Evolutionary conservation across 2,113 vertebrate genomes (phyloP), one percentile per base, ranked within the genome.

Genomic region (Crotalus viridis): DNA sequence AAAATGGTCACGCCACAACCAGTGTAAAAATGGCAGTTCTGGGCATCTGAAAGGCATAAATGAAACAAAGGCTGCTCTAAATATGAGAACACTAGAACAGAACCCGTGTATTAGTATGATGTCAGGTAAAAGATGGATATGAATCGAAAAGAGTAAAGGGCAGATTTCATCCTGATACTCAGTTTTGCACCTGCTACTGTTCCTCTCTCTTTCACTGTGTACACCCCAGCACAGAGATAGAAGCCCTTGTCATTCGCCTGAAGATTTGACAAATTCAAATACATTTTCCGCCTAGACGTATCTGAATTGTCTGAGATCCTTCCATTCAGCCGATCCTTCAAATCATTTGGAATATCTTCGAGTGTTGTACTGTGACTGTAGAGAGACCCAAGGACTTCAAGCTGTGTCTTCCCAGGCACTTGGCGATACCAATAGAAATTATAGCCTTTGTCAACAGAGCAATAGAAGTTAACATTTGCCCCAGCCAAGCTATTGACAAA

Each of bases 381-480:
- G 64, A 51, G 1, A 5, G 8, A 0, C 26, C 26, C 91, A 26
- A 91, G 56, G 10, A 22, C 17, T 24, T 91, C 28, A 12, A 87
- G 28, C 57, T 87, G 57, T 64, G 46, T 87, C 17, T 39, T 52
- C 10, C 85, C 85, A 22, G 91, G 91, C 9, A 87, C 10, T n/a
- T 91, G 91, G 21, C 3, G 57, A 91, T 91, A 91, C 85, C 56
- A 91, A 46, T 13, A 92, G 10, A 92, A 39, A 26, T 33, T 17
- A 21, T 51, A 87, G 43, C 0, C 7, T 0, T 0, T 19, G 2
- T 8, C n/a, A 81, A 81, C 69, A 81, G n/a, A 39, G n/a, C 69
- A 81, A 0, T 6, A 3, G 2, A 81, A 19, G 15, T 15, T 39
- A 81, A 81, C 15, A 69, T 3, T 6, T 19, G 56, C 1, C 69